These are phyloP conservation scores for Pomatorhinus ruficollis DNA, from an alignment of 2,113 vertebrate species.

Conservation along the genomic window DNA sequence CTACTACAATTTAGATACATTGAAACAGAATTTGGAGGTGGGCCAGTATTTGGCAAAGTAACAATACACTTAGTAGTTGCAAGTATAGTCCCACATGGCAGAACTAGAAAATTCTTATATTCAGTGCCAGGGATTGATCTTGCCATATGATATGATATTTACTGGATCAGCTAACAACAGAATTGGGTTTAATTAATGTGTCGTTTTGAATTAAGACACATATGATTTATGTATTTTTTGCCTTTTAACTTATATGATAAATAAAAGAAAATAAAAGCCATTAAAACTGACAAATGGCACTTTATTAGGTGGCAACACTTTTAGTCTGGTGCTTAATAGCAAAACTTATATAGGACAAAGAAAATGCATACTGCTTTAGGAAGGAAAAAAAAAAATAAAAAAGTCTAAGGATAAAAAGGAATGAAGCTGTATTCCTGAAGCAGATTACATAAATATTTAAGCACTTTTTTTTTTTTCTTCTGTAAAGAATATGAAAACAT, in stretches of 20 bases:
- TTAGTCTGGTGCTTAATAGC: not conserved
- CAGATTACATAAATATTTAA: not conserved
- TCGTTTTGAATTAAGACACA: not conserved
- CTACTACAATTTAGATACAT: not conserved
- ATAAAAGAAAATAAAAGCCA: not conserved
- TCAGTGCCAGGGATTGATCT: not conserved
- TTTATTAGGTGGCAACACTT: not conserved
- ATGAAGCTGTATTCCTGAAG: not conserved
- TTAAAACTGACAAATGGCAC: not conserved
- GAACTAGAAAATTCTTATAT: not conserved
- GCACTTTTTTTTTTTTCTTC: not conserved
- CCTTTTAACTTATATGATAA: not conserved
- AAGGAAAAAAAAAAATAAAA: not conserved
- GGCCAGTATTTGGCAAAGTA: not conserved
- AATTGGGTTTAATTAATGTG: not conserved
- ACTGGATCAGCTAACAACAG: not conserved
- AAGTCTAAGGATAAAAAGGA: not conserved
- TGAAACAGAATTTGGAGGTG: not conserved
- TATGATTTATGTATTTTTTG: not conserved
- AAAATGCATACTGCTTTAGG: not conserved
- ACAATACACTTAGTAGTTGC: not conserved
- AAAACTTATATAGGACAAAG: not conserved
- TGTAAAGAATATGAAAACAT: not conserved
- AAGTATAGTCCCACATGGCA: not conserved
- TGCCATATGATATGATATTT: not conserved